Percentiles rank a stretch among this genome's conserved stretches.
These are phyloP conservation scores for Chloropsis cyanopogon DNA, from an alignment of 2,113 vertebrate species.

Conservation along the genomic window DNA sequence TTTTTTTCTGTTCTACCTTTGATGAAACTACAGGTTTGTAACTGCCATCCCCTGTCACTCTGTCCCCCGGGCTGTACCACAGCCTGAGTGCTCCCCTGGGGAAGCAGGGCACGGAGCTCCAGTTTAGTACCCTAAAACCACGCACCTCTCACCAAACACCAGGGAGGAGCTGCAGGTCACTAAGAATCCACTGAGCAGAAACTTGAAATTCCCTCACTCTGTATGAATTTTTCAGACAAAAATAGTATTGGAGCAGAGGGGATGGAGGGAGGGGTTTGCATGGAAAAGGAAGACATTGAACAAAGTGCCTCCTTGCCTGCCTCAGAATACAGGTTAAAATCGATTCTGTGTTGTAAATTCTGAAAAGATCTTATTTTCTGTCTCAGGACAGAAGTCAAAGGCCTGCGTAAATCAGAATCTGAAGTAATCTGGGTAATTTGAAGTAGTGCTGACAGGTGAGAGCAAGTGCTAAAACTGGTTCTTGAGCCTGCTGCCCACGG, in stretches of 20 bases:
- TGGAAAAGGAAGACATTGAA: neutral
- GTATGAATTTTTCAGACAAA: neutral
- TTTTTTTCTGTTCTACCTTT: neutral
- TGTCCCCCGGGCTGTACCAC: no score
- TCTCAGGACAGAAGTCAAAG: neutral
- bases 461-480: neutral
- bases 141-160: neutral
- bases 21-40: neutral
- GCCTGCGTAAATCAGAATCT: neutral
- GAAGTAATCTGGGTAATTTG: neutral
- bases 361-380: neutral
- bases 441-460: neutral
- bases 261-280: fast-evolving
- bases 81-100: neutral
- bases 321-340: neutral
- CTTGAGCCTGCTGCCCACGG: neutral
- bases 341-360: neutral
- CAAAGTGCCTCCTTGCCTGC: neutral
- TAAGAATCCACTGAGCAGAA: neutral
- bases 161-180: neutral
- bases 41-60: fast-evolving
- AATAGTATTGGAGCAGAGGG: neutral
- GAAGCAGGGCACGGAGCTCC: neutral
- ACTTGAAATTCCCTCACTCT: neutral
- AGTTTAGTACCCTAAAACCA: neutral